Percentiles rank a stretch among this genome's conserved stretches.
phyloP scores from a whole-genome alignment of 2,797 vertebrate species.

The Bradypus variegatus region DNA sequence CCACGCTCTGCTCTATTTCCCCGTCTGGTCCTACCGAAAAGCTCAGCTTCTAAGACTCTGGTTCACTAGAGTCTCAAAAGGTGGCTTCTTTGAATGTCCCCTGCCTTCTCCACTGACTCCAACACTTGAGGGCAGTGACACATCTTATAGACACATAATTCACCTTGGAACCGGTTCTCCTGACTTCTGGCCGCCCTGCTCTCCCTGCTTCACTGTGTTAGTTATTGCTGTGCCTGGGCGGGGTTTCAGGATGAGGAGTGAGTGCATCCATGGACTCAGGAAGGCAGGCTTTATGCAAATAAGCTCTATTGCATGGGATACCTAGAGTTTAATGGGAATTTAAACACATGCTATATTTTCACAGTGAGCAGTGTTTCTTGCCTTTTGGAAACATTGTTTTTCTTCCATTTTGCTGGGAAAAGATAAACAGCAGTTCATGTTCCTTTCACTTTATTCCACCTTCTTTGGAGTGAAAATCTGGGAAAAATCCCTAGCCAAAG shows the following conservation, averaged over 20 bases:
- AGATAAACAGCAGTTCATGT: not conserved
- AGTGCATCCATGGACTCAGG: no score
- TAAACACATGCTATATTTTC: not conserved
- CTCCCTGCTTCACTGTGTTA: not conserved
- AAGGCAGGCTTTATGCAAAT: no score
- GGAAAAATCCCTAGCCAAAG: not conserved
- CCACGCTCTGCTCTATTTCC: no score
- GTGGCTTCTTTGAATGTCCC: no score
- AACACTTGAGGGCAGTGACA: no score
- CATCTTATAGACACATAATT: no score
- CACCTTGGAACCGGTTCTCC: not conserved
- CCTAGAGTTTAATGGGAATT: not conserved
- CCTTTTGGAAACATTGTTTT: not conserved
- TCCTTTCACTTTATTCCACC: not conserved
- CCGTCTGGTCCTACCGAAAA: no score
- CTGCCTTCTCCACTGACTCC: no score
- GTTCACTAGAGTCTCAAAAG: no score
- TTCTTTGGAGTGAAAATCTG: not conserved
- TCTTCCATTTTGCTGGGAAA: not conserved
- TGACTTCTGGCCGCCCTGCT: not conserved
- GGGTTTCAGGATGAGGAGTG: no score
- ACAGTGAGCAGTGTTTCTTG: not conserved
- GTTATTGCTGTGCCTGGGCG: no score
- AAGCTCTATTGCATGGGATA: not conserved
- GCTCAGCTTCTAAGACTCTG: no score